Base-by-base conservation (phyloP, 2,113 vertebrate species). In the Salvelinus fontinalis region DNA sequence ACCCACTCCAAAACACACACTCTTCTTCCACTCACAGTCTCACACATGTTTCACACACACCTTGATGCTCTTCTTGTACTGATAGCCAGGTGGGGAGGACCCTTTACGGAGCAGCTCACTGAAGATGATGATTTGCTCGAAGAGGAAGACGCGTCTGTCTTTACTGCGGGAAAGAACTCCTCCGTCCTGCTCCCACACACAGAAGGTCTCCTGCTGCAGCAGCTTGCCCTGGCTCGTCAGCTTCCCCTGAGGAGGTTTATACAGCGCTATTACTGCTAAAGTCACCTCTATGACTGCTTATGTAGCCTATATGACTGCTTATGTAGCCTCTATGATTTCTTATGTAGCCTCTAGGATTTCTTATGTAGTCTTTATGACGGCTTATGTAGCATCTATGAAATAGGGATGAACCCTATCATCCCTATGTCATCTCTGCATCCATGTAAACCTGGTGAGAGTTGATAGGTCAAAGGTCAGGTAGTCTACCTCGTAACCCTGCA, bases 21-120 rank as follows among this genome's bases (percentile, higher is more conserved):
- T 3, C 16, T 22, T 12, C 0, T 6, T 44, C 8, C 39, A 44
- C 39, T 44, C 8, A 44, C 34, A 11, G 39, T 44, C 39, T 11
- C 39, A 67, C 65, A 9, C 66, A 39, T 9, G 7, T 39, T 39
- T 44, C 39, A 11, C 26, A 99, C 98, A 11, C 26, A 99, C 98
- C 97, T 99, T 99, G 88, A 99, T 99, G 91, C 95, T 96, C 83
- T 93, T 96, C 89, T 99, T 99, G 90, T 97, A 99, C 93, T 97
- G 96, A 92, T 98, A 99, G n/a, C 96, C 95, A 0, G 97, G 97
- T 0, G 95, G 98, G 77, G 94, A 93, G 71, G 97, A 98, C 2
- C 97, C 97, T 91, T 98, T 99, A 0, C 96, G 93, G 65, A 98
- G 95, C 69, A 98, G 95, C 13, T 99, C 98, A 5, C 97, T 99